Conservation (phyloP, 2,797 vertebrate species). For the Lates japonicus region DNA sequence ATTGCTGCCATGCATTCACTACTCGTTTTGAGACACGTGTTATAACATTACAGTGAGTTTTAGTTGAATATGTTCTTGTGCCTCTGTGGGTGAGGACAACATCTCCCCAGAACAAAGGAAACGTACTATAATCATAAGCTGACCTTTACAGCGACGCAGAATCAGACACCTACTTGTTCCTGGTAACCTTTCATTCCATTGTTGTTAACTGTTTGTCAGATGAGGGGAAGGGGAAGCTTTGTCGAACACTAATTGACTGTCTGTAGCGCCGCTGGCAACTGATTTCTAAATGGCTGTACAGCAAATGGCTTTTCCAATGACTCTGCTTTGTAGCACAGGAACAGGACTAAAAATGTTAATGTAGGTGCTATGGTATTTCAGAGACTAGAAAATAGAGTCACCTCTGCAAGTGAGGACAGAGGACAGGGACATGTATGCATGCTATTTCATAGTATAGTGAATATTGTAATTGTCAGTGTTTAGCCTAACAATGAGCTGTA, state of each 20-base stretch:
- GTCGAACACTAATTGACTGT: conserved; percentile 64
- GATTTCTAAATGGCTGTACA: conserved; percentile 53
- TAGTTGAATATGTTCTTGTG: not conserved
- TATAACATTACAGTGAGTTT: not conserved
- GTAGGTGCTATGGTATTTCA: conserved; percentile 63
- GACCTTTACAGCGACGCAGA: conserved; percentile 52
- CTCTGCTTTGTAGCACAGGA: conserved; percentile 24
- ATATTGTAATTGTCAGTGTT: not conserved
- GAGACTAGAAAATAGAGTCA: conserved; percentile 10
- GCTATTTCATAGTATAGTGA: not conserved
- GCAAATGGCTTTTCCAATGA: conserved; percentile 71
- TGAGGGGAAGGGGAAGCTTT: conserved; percentile 48
- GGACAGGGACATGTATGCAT: not conserved
- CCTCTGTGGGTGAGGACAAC: not conserved
- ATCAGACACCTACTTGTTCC: conserved; percentile 41
- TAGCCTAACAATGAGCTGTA: not conserved
- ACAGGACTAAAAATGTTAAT: conserved; percentile 48
- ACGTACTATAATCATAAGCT: conserved; percentile 25
- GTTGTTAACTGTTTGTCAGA: conserved; percentile 58
- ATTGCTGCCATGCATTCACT: not conserved
- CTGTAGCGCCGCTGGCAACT: conserved; percentile 42
- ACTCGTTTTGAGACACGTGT: not conserved
- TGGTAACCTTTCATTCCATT: conserved; percentile 56
- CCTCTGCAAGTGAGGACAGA: not conserved
- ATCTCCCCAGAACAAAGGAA: conserved; percentile 8